phyloP scores from a whole-genome alignment of 2,797 vertebrate species.

The Trematomus bernacchii region DNA sequence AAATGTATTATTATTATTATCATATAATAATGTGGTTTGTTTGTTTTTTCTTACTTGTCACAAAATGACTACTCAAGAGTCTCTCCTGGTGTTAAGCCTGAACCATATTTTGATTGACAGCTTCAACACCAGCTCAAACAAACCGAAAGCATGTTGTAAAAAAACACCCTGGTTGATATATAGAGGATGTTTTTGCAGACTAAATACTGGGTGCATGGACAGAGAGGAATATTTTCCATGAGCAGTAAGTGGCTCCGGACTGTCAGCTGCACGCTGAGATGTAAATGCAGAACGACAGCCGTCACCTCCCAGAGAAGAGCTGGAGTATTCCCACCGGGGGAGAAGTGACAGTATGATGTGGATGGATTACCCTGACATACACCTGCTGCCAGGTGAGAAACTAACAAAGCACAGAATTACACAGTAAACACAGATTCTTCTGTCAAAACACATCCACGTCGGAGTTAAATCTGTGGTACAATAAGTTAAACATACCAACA shows the following conservation, averaged over 20 bases:
- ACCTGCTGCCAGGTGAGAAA: conserved; percentile 11
- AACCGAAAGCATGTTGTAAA: background rate
- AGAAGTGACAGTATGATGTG: background rate
- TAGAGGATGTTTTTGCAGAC: background rate
- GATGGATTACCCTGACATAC: background rate
- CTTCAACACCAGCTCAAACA: background rate
- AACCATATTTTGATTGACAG: background rate
- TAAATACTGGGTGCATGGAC: background rate
- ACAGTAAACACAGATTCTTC: background rate
- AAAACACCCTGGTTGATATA: background rate
- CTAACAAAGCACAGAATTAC: background rate
- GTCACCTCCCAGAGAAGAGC: background rate
- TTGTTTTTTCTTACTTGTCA: background rate
- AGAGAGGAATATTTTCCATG: background rate
- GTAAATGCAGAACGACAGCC: conserved; percentile 19
- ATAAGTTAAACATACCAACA: too few species aligned
- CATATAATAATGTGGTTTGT: background rate
- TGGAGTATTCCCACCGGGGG: background rate
- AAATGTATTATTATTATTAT: too few species aligned
- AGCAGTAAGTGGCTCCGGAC: conserved; percentile 11
- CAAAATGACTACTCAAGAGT: background rate
- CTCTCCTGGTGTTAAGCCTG: background rate
- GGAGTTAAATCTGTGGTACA: too few species aligned
- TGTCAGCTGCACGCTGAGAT: conserved; percentile 18
- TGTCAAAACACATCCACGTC: too few species aligned